These are phyloP conservation scores for Brachystomella parvula DNA, from an alignment of 1,140 invertebrate species.

Conservation along the genomic window DNA sequence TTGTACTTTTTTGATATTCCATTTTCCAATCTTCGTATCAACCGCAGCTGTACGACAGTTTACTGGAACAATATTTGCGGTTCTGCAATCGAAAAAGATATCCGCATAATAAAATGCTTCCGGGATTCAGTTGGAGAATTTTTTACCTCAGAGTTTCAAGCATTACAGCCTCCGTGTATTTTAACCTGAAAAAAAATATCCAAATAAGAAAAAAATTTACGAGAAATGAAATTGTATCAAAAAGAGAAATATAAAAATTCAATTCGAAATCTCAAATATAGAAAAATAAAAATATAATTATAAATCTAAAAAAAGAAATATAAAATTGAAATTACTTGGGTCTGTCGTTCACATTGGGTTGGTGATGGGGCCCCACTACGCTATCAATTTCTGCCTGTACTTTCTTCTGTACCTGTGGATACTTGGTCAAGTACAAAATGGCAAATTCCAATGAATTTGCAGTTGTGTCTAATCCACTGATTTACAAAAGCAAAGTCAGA, in stretches of 20 bases:
- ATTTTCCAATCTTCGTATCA: not conserved
- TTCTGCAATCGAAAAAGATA: not conserved
- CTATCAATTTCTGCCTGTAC: constrained; percentile 48
- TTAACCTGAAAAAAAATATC: constrained; percentile 6
- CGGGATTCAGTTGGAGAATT: not conserved
- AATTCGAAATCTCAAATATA: not conserved
- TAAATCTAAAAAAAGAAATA: not conserved
- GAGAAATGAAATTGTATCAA: too few relatives aligned
- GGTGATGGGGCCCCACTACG: constrained; percentile 58
- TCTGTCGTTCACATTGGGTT: constrained; percentile 60
- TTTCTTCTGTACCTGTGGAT: constrained; percentile 46
- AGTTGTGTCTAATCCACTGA: constrained; percentile 48
- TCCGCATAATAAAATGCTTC: not conserved
- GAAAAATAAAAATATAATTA: not conserved
- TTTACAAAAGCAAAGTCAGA: constrained; percentile 38
- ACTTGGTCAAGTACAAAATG: constrained; percentile 45
- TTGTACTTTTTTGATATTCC: not conserved
- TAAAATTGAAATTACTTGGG: constrained; percentile 49
- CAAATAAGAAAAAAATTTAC: not conserved
- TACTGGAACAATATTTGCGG: not conserved
- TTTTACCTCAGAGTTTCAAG: constrained; percentile 6
- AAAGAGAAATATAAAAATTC: not conserved
- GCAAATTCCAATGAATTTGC: constrained; percentile 47
- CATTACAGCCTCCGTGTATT: not conserved
- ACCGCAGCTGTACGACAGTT: not conserved